Conservation (phyloP, 2,113 vertebrate species). For the Brachyhypopomus occidentalis region DNA sequence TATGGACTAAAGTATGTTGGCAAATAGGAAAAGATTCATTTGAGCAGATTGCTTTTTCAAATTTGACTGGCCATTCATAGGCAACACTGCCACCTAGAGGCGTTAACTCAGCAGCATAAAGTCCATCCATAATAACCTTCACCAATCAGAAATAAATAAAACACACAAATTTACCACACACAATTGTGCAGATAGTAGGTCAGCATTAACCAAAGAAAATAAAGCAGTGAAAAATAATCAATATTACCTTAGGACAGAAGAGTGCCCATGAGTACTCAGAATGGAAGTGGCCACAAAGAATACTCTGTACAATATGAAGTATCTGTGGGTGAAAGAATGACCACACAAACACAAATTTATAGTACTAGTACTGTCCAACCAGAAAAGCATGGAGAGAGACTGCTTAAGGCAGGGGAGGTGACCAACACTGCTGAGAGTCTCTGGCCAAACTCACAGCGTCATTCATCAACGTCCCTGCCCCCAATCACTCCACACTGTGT, state of each 20-base stretch:
- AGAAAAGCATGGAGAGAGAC: slow-evolving; percentile 11
- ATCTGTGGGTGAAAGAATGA: not conserved
- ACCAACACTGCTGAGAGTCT: slow-evolving; percentile 1
- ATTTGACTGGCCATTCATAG: not conserved
- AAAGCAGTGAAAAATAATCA: not conserved
- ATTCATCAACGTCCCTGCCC: slow-evolving; percentile 41
- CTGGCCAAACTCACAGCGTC: slow-evolving; percentile 36
- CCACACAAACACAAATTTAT: not conserved
- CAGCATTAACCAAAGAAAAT: slow-evolving; percentile 1
- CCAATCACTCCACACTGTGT: slow-evolving; percentile 23
- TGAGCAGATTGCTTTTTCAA: not conserved
- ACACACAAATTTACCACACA: not conserved
- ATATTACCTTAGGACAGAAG: slow-evolving; percentile 16
- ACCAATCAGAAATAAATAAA: not conserved
- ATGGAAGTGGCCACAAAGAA: not conserved
- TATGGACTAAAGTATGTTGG: not conserved
- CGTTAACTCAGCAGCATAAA: not conserved
- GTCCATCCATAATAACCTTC: not conserved
- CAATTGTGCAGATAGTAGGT: not conserved
- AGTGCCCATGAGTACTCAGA: not conserved
- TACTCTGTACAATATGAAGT: not conserved
- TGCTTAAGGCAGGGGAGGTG: not conserved
- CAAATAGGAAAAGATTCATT: not conserved
- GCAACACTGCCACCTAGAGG: slow-evolving; percentile 69
- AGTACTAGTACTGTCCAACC: not conserved